A percentile compares a stretch with the other conserved stretches of the same genome.
Conservation (phyloP, 2,113 vertebrate genomes). For the Cottus gobio region DNA sequence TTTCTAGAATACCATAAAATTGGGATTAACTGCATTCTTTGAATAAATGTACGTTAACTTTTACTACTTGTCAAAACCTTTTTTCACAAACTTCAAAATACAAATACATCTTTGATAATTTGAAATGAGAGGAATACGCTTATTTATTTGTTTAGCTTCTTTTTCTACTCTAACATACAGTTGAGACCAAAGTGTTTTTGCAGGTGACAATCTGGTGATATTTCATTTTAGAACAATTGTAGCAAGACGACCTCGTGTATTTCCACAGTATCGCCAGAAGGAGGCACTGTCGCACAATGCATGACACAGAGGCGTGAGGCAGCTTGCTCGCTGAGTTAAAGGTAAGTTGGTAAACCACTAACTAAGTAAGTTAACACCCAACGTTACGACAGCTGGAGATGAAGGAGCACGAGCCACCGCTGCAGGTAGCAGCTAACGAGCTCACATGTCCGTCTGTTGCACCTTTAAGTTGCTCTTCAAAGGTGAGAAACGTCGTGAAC, state of each 20-base stretch:
- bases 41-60: background rate
- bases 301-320: background rate
- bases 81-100: background rate
- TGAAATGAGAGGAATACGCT: background rate
- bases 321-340: background rate
- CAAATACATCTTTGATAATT: background rate
- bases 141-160: background rate
- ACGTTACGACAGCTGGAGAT: too few species aligned
- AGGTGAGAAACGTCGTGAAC: background rate
- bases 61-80: background rate
- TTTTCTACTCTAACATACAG: background rate
- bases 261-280: slow-evolving; percentile 34
- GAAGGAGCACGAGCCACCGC: too few species aligned
- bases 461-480: background rate
- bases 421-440: too few species aligned
- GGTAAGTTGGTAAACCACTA: background rate
- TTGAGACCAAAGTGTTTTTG: background rate
- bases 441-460: background rate
- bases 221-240: background rate
- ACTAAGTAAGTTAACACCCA: background rate
- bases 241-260: background rate
- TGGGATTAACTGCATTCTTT: background rate
- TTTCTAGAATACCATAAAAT: background rate
- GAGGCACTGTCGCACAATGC: slow-evolving; percentile 43
- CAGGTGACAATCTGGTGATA: slow-evolving; percentile 11